phyloP scores from a whole-genome alignment of 2,888 invertebrate genomes.

The Frankliniella intonsa region DNA sequence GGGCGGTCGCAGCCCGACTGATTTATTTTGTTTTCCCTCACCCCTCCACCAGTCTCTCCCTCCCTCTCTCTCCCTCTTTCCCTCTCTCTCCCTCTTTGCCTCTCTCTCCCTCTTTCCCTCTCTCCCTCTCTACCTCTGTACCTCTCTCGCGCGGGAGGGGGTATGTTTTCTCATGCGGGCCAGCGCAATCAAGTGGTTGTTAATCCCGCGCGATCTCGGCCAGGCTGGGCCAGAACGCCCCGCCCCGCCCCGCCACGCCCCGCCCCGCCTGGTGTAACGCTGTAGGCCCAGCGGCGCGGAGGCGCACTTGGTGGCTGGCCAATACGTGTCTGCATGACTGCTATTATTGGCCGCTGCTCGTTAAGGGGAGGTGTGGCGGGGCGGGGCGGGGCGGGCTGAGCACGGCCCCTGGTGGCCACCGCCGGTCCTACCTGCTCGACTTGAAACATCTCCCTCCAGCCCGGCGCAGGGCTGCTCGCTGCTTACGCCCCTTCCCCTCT shows the following conservation, averaged over 20 bases:
- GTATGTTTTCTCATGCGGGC: neutral
- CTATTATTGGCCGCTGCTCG: constrained; percentile 9
- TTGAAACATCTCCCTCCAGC: too few species aligned
- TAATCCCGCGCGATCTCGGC: neutral
- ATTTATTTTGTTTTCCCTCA: too few species aligned
- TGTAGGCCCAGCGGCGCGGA: neutral
- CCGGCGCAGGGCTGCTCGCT: neutral
- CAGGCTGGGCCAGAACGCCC: neutral
- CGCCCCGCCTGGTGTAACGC: neutral
- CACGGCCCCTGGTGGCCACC: too few species aligned
- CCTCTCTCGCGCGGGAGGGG: too few species aligned
- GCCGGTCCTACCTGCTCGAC: too few species aligned
- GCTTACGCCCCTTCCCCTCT: neutral
- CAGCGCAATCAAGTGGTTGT: neutral
- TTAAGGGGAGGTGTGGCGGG: neutral
- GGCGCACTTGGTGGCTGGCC: constrained; percentile 3
- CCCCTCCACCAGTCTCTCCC: too few species aligned
- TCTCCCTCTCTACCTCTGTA: too few species aligned
- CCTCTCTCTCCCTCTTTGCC: too few species aligned
- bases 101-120: too few species aligned
- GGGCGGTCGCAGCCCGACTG: too few species aligned
- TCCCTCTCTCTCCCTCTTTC: too few species aligned
- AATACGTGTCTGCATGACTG: neutral
- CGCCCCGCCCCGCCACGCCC: too few species aligned
- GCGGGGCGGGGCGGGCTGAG: neutral